A percentile compares a stretch with the other conserved stretches of the same genome.
Evolutionary conservation across 2,797 vertebrate genomes (phyloP).

Genomic region (Mus spretus): DNA sequence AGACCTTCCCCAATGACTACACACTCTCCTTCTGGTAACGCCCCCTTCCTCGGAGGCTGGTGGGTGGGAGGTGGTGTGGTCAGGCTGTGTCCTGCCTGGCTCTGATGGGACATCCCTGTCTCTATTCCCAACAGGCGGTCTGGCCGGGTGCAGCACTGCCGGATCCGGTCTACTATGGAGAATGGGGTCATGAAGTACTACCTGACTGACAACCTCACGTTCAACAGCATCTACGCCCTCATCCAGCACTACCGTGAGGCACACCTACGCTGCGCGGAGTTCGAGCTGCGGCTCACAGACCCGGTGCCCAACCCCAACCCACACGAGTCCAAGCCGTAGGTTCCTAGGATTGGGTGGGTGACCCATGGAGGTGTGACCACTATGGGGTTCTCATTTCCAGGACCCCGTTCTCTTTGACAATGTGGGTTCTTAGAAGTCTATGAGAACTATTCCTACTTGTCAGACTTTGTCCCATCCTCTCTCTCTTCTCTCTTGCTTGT

Average conservation of each 20-base stretch:
- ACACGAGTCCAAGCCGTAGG: constrained; percentile 93
- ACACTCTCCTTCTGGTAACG: constrained; percentile 97
- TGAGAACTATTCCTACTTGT: too few relatives aligned
- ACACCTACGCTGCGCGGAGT: constrained; percentile 95
- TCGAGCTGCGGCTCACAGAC: constrained; percentile 95
- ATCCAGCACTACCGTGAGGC: constrained; percentile 96
- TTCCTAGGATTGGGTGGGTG: constrained; percentile 59
- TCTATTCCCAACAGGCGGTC: constrained; percentile 90
- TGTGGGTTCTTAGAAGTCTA: rapidly evolving
- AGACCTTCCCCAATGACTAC: constrained; percentile 92
- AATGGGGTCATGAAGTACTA: constrained; percentile 91
- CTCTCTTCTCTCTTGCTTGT: background rate
- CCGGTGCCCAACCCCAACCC: constrained; percentile 93
- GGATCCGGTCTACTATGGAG: constrained; percentile 93
- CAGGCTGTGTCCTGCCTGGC: rapidly evolving
- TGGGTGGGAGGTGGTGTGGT: rapidly evolving
- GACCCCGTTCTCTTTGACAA: background rate
- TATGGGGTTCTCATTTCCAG: background rate
- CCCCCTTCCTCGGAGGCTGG: rapidly evolving
- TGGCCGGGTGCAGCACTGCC: constrained; percentile 97
- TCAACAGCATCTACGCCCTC: constrained; percentile 93
- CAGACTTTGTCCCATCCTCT: rapidly evolving
- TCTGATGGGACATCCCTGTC: background rate
- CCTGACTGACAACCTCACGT: constrained; percentile 95
- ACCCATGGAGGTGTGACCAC: too few relatives aligned